Evolutionary conservation across 2,888 invertebrate genomes (phyloP).

Genomic region (Cinara cedri): DNA sequence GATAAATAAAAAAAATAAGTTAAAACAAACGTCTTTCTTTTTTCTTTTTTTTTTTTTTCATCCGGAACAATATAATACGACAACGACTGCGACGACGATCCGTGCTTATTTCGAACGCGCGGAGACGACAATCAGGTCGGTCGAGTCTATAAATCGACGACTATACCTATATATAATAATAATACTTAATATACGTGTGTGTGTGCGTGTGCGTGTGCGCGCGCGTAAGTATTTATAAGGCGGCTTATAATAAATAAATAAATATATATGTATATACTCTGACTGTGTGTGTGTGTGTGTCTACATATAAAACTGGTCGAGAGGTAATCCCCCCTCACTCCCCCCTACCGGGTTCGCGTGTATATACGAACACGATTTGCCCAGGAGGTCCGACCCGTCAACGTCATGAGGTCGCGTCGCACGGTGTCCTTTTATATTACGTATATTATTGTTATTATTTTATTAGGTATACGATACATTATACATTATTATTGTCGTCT

Average conservation of each 20-base stretch:
- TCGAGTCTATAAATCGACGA: slow-evolving; percentile 54
- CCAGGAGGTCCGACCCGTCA: slow-evolving; percentile 55
- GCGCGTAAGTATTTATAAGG: background rate
- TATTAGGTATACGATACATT: no score
- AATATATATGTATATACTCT: slow-evolving; percentile 3
- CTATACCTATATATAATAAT: background rate
- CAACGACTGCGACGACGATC: slow-evolving; percentile 13
- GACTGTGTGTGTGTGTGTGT: slow-evolving; percentile 4
- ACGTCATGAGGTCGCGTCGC: slow-evolving; percentile 35
- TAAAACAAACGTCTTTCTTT: slow-evolving; percentile 12
- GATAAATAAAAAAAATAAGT: background rate
- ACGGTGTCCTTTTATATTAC: slow-evolving; percentile 14
- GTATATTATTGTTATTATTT: background rate
- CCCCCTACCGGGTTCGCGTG: background rate
- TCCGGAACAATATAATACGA: slow-evolving; percentile 27
- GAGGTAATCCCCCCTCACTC: slow-evolving; percentile 39
- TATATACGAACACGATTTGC: slow-evolving; percentile 35
- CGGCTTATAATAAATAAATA: slow-evolving; percentile 27
- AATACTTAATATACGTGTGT: no score
- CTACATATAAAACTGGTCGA: slow-evolving; percentile 38
- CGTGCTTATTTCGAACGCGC: slow-evolving; percentile 45
- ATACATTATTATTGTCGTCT: slow-evolving; percentile 17
- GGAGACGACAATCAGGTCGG: slow-evolving; percentile 53
- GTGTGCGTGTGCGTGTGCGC: background rate
- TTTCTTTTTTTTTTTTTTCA: slow-evolving; percentile 2